phyloP scores from a whole-genome alignment of 1,140 invertebrate genomes.

The Chelonus insularis region DNA sequence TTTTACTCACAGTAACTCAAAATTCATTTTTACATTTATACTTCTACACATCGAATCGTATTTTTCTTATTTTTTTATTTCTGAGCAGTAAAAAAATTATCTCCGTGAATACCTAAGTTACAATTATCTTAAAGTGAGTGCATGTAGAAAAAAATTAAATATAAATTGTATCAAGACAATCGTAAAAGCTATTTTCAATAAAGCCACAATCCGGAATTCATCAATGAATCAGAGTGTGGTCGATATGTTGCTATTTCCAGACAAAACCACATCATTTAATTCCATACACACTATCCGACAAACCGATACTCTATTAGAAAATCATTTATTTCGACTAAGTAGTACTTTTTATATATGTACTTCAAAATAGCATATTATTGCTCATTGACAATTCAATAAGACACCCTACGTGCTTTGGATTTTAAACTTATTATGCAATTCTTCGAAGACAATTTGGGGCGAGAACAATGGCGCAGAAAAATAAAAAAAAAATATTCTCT shows the following conservation, averaged over 20 bases:
- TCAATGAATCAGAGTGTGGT: constrained; percentile 8
- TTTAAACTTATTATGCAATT: constrained; percentile 39
- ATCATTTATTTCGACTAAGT: too few relatives aligned
- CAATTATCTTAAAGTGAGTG: not conserved
- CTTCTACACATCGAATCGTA: too few relatives aligned
- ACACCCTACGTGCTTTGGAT: constrained; percentile 37
- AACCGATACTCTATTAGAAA: too few relatives aligned
- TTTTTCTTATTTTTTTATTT: too few relatives aligned
- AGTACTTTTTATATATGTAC: too few relatives aligned
- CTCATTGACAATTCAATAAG: constrained; percentile 30
- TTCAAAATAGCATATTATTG: constrained; percentile 31
- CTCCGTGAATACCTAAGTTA: too few relatives aligned
- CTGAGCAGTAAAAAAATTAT: too few relatives aligned
- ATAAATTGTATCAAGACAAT: constrained; percentile 4
- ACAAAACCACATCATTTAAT: constrained; percentile 32
- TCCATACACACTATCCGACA: not conserved
- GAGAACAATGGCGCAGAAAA: constrained; percentile 34
- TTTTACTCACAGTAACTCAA: too few relatives aligned
- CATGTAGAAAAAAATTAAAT: not conserved
- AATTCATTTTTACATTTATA: too few relatives aligned
- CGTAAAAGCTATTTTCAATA: not conserved
- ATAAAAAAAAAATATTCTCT: constrained; percentile 21
- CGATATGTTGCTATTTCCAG: constrained; percentile 11
- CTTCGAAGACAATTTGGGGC: constrained; percentile 35
- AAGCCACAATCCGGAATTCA: constrained; percentile 1